Base-by-base conservation (phyloP, 2,113 vertebrate genomes). In the Benitochromis conjunctus region DNA sequence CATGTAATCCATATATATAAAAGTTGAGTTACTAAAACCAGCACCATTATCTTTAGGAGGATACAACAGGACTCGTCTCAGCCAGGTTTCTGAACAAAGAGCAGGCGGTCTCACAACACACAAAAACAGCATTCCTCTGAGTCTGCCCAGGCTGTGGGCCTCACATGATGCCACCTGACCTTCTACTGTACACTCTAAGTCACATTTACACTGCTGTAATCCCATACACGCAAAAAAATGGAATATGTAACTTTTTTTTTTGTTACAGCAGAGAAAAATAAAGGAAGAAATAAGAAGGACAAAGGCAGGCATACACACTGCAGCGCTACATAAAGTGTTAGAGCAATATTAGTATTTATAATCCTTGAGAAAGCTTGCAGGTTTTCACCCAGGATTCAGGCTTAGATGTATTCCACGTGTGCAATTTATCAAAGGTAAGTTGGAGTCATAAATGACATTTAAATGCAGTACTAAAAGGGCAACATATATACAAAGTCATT, bases 101-200 rank as follows among this genome's bases (percentile, higher is more conserved):
- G 38, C 56, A 26, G 2, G 29, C 8, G 4, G 54, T 58, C 83
- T 83, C 76, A 2, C 51, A 24, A 38, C 41, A 85, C 60, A 83
- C 54, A 80, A 88, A 91, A 86, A 54, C 86, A 87, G 91, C 89
- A 92, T 93, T 93, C 92, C 91, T 90, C 79, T 78, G 41, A 11
- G 81, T 88, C 83, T 62, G 80, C 82, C 62, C 74, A 11, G 80
- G 69, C 88, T 83, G 71, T 12, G 66, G 76, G 36, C 54, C 83
- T 81, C 93, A 93, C 60, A 62, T 89, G 92, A 89, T 76, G 84
- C 86, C 90, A 87, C 89, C 92, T 93, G 90, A 94, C 89, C 19
- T 71, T 81, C 48, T 86, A 54, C 86, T 84, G 56, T 81, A 88
- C 81, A 85, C 84, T 48, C 86, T 12, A 64, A 78, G 69, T 79